phyloP scores from a whole-genome alignment of 1,140 invertebrate genomes.

The Monochamus saltuarius region DNA sequence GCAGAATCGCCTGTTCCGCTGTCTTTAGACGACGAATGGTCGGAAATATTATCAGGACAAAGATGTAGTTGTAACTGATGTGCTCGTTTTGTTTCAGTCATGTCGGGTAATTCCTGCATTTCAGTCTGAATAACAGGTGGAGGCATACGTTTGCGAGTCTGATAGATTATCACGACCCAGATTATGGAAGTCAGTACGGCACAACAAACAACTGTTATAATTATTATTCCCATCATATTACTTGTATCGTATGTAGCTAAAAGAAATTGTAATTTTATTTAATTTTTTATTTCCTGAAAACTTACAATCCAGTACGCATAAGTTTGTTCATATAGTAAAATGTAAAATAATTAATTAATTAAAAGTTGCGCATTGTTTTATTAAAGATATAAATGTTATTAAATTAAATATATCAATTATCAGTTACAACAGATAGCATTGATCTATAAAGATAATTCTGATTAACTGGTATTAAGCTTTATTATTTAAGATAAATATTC shows the following conservation, averaged over 20 bases:
- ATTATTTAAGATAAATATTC: neutral
- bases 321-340: no score
- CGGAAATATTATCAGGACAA: constrained; percentile 46
- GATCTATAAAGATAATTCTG: neutral
- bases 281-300: no score
- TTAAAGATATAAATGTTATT: neutral
- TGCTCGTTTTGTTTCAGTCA: constrained; percentile 15
- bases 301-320: no score
- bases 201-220: constrained; percentile 87
- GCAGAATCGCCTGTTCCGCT: constrained; percentile 69
- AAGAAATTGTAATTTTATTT: constrained; percentile 4
- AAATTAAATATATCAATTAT: neutral
- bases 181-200: constrained; percentile 85
- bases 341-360: no score
- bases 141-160: constrained; percentile 63
- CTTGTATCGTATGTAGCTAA: constrained; percentile 50
- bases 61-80: constrained; percentile 12
- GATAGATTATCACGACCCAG: constrained; percentile 91
- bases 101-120: constrained; percentile 29
- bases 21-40: constrained; percentile 64
- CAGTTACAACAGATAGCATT: neutral
- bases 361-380: neutral
- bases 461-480: neutral
- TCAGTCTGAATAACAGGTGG: constrained; percentile 19
- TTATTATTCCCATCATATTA: constrained; percentile 79